phyloP scores from a whole-genome alignment of 2,797 vertebrate genomes.

The Vespertilio murinus region DNA sequence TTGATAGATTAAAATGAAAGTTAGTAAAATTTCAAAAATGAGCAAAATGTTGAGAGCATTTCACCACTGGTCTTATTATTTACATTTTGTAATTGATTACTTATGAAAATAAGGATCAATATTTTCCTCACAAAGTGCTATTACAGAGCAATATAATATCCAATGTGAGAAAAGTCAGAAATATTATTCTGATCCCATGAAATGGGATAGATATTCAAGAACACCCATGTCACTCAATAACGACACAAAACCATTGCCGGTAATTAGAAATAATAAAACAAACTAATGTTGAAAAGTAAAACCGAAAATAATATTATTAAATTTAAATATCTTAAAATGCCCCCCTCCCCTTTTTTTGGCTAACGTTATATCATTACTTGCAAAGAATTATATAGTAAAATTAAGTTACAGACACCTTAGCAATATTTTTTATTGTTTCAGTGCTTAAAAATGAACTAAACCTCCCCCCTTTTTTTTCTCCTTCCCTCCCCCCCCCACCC shows the following conservation, averaged over 20 bases:
- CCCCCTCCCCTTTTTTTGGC: background rate
- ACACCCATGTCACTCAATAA: slow-evolving; percentile 9
- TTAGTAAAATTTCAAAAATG: slow-evolving; percentile 4
- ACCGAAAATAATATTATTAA: slow-evolving; percentile 18
- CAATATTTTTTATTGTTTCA: slow-evolving; percentile 28
- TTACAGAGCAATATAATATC: background rate
- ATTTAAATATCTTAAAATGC: slow-evolving; percentile 25
- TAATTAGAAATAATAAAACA: slow-evolving; percentile 36
- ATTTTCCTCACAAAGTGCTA: slow-evolving; percentile 3
- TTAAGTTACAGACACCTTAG: background rate
- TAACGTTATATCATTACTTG: slow-evolving; percentile 8
- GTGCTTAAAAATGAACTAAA: background rate
- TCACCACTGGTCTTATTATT: background rate
- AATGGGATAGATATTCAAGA: background rate
- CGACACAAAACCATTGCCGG: background rate
- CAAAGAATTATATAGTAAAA: slow-evolving; percentile 9
- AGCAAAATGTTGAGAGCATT: background rate
- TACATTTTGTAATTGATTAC: background rate
- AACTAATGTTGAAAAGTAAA: slow-evolving; percentile 22
- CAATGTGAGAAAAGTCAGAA: slow-evolving; percentile 23
- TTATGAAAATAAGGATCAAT: slow-evolving; percentile 31
- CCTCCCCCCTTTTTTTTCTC: background rate
- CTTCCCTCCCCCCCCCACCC: fast-evolving
- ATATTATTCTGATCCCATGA: slow-evolving; percentile 8
- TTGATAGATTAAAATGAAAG: background rate